Evolutionary conservation across 2,797 vertebrate genomes (phyloP).

Genomic region (Peromyscus attwateri): DNA sequence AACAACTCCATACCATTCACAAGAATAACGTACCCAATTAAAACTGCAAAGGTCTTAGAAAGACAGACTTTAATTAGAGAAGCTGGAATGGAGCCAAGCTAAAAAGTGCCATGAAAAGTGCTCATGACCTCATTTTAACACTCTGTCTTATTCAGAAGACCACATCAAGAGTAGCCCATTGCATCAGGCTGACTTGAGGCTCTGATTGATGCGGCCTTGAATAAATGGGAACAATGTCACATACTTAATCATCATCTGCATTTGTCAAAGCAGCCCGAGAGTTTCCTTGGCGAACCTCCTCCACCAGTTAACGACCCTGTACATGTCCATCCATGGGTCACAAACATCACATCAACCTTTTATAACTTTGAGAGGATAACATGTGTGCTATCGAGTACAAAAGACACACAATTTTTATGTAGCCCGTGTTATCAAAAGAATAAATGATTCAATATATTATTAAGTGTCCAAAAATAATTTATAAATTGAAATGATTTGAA

Average conservation of each 20-base stretch:
- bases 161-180: conserved; percentile 78
- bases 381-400: neutral
- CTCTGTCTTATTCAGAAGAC: conserved; percentile 78
- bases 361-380: neutral
- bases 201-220: conserved; percentile 77
- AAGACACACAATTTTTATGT: neutral
- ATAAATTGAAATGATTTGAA: neutral
- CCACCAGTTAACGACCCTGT: conserved; percentile 52
- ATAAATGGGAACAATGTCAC: conserved; percentile 80
- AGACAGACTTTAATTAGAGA: conserved; percentile 82
- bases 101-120: conserved; percentile 80
- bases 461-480: neutral
- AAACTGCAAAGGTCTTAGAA: conserved; percentile 79
- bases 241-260: conserved; percentile 79
- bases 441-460: conserved; percentile 17
- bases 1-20: conserved; percentile 79
- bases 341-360: conserved; percentile 22
- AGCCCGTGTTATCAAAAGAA: neutral
- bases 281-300: conserved; percentile 54
- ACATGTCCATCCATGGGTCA: conserved; percentile 60
- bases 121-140: conserved; percentile 84
- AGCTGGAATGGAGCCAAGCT: conserved; percentile 81
- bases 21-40: conserved; percentile 83
- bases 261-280: conserved; percentile 70
- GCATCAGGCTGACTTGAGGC: conserved; percentile 77